These are phyloP conservation scores for Empidonax traillii DNA, from an alignment of 2,113 vertebrate genomes.

Conservation along the genomic window DNA sequence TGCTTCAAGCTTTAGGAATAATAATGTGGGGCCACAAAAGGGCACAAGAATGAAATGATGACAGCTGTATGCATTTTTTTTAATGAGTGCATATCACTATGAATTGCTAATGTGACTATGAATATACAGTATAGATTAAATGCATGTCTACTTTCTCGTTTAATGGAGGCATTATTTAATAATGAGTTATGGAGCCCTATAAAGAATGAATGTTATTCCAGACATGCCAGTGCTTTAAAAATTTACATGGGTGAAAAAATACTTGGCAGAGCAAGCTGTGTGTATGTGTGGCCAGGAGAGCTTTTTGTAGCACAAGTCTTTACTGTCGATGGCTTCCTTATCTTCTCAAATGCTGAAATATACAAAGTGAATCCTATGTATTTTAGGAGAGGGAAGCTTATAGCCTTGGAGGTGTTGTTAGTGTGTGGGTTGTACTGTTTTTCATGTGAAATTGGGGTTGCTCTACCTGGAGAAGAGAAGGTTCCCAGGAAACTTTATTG, in stretches of 20 bases:
- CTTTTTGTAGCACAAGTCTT: background rate
- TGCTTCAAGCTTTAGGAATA: conserved; percentile 61
- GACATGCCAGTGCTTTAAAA: conserved; percentile 36
- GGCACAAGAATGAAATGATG: conserved; percentile 33
- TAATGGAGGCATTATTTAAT: conserved; percentile 61
- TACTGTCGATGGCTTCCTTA: background rate
- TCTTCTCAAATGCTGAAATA: background rate
- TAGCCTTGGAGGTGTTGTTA: background rate
- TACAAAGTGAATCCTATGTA: background rate
- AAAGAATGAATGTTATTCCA: conserved; percentile 54
- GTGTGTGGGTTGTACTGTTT: background rate
- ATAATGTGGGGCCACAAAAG: conserved; percentile 54
- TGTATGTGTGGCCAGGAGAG: background rate
- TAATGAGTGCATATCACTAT: conserved; percentile 12
- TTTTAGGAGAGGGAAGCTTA: background rate
- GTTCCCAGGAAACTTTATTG: background rate
- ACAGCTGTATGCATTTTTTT: conserved; percentile 31
- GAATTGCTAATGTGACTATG: conserved; percentile 44
- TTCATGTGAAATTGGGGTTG: background rate
- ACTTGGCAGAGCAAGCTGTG: conserved; percentile 5
- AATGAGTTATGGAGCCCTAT: conserved; percentile 30
- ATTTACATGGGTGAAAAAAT: conserved; percentile 22
- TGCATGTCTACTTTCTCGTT: conserved; percentile 21
- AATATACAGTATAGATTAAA: conserved; percentile 24
- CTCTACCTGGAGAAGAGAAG: background rate